Percentiles rank a stretch among this genome's conserved stretches.
Conservation (phyloP, 2,888 invertebrate species). For the Pollenia labialis region DNA sequence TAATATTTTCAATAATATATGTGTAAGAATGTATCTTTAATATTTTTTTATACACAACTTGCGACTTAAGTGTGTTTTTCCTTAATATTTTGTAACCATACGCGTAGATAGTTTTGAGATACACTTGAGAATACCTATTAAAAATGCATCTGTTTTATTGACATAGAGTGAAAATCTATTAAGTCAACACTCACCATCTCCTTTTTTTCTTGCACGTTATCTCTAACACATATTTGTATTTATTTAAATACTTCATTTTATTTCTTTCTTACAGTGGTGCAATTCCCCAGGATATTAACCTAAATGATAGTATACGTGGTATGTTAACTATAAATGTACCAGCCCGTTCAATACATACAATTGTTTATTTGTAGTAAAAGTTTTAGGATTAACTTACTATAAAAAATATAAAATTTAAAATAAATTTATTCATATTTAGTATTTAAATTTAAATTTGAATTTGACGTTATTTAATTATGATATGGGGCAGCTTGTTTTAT, state of each 20-base stretch:
- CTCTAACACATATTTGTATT: neutral
- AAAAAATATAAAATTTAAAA: too few relatives aligned
- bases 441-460: too few relatives aligned
- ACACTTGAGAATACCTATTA: slow-evolving; percentile 59
- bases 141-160: slow-evolving; percentile 44
- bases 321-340: slow-evolving; percentile 81
- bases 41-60: slow-evolving; percentile 15
- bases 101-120: slow-evolving; percentile 36
- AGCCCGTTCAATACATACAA: slow-evolving; percentile 84
- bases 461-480: too few relatives aligned
- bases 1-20: slow-evolving; percentile 29
- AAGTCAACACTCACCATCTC: neutral
- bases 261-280: slow-evolving; percentile 80
- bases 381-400: neutral
- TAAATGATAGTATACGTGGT: slow-evolving; percentile 83
- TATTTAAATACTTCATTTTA: slow-evolving; percentile 41
- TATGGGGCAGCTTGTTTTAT: slow-evolving; percentile 2
- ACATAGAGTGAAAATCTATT: neutral
- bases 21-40: neutral
- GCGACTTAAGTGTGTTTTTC: slow-evolving; percentile 47
- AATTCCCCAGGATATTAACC: slow-evolving; percentile 78
- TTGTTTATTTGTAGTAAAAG: slow-evolving; percentile 81
- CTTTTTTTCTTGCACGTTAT: neutral
- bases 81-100: slow-evolving; percentile 33
- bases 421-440: too few relatives aligned